A percentile compares a stretch with the other conserved stretches of the same genome.
Evolutionary conservation across 92 coral and sea anemone species (phyloP).

Genomic region (Palythoa heliodiscus): DNA sequence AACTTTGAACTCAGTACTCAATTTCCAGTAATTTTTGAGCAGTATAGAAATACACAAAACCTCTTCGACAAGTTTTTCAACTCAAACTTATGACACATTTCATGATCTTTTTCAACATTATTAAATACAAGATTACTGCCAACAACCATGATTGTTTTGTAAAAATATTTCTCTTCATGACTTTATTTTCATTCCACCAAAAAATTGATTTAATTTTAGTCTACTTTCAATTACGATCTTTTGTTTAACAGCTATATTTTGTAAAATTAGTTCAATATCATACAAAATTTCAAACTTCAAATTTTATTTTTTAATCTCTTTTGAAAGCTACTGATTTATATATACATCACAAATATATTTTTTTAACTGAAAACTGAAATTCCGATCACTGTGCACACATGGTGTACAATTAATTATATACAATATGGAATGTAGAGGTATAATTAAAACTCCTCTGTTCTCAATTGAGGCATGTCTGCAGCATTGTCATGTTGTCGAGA

Average conservation of each 20-base stretch:
- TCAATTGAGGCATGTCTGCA: constrained; percentile 46
- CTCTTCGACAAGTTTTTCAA: too few relatives aligned
- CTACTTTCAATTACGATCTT: background rate
- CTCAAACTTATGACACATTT: background rate
- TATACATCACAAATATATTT: background rate
- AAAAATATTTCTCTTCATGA: background rate
- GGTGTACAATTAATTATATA: background rate
- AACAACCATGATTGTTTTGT: constrained; percentile 24
- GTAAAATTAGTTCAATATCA: background rate
- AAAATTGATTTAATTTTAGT: background rate
- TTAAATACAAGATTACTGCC: background rate
- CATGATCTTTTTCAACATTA: constrained; percentile 2
- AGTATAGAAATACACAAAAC: background rate
- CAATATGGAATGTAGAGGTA: background rate
- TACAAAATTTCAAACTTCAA: background rate
- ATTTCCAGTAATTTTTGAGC: background rate
- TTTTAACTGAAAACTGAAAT: background rate
- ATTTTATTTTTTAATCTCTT: background rate
- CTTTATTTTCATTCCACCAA: background rate
- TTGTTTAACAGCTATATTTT: background rate
- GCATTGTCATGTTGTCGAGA: constrained; percentile 42
- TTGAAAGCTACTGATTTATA: background rate
- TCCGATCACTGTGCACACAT: constrained; percentile 32
- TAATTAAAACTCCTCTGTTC: constrained; percentile 2
- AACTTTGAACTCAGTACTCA: background rate